These are phyloP conservation scores for Neoitamus cyanurus DNA, from an alignment of 2,888 invertebrate species.

Conservation along the genomic window DNA sequence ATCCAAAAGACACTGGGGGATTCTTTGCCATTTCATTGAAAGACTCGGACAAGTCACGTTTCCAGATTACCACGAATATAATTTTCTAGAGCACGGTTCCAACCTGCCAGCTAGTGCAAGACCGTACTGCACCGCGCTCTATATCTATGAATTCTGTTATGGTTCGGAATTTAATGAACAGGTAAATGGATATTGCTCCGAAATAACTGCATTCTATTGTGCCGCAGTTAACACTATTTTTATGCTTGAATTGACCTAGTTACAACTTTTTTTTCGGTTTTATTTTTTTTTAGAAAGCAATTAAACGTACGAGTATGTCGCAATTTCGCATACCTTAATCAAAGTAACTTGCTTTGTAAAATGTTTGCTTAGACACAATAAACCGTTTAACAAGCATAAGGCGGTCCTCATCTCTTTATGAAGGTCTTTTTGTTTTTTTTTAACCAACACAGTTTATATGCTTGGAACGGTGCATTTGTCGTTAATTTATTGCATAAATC, in stretches of 20 bases:
- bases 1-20: background rate
- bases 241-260: background rate
- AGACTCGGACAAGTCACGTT: background rate
- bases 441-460: background rate
- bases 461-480: background rate
- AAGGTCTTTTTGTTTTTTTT: background rate
- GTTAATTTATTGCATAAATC: background rate
- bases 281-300: background rate
- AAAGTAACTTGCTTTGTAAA: background rate
- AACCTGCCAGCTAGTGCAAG: background rate
- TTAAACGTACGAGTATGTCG: background rate
- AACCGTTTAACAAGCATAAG: background rate
- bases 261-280: background rate
- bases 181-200: background rate
- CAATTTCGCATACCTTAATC: background rate
- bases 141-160: background rate
- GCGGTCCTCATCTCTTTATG: background rate
- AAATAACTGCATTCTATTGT: conserved; percentile 5
- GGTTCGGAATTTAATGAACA: conserved; percentile 1
- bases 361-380: background rate
- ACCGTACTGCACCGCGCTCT: background rate
- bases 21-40: background rate
- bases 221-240: background rate
- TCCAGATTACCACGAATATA: conserved; percentile 1
- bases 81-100: background rate